Base-by-base conservation (phyloP, 2,888 invertebrate species). In the Trichopoda pennipes region DNA sequence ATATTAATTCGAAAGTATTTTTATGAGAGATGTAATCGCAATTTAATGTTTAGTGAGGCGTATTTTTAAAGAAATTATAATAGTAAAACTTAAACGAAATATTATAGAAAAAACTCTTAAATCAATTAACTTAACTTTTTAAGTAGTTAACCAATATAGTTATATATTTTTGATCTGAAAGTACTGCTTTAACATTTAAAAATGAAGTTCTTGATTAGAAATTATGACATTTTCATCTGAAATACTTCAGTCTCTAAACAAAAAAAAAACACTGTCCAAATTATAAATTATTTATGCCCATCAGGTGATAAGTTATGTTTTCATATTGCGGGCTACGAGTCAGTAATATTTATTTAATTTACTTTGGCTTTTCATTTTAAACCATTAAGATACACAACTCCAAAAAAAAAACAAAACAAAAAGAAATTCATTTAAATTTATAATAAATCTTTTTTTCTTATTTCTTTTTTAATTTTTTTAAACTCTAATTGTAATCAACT, bases 261-360 rank as follows among this genome's bases (percentile, higher is more conserved):
- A 44, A 6, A 32, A 42, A 44, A 3, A 70, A 44, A 6, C 16
- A 38, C 55, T 68, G 61, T 79, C 68, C 64, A 75, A 80, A 56
- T 64, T 69, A 9, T 64, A 58, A 69, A 64, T 69, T 75, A 70
- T 75, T 55, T 80, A 58, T 69, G 69, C 56, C 80, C 63, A 69
- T 64, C 74, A 80, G 56, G 38, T 66, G 74, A 75, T 61, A 69
- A 61, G 64, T 80, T 63, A 12, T 19, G 16, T 19, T 28, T 56
- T 28, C 6, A 1, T n/a, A n/a, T 42, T 63, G 38, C 38, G 60
- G 72, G 16, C 53, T 23, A 58, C 60, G 21, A 66, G 64, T 19
- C 51, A 61, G 44, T 58, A 53, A 64, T 72, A 64, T 64, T 61
- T 38, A 53, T 58, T 69, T 69, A 61, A 61, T 69, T 76, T 69